A percentile compares a stretch with the other conserved stretches of the same genome.
These are phyloP conservation scores for Habrosyne pyritoides DNA, from an alignment of 2,888 invertebrate species.

Conservation along the genomic window DNA sequence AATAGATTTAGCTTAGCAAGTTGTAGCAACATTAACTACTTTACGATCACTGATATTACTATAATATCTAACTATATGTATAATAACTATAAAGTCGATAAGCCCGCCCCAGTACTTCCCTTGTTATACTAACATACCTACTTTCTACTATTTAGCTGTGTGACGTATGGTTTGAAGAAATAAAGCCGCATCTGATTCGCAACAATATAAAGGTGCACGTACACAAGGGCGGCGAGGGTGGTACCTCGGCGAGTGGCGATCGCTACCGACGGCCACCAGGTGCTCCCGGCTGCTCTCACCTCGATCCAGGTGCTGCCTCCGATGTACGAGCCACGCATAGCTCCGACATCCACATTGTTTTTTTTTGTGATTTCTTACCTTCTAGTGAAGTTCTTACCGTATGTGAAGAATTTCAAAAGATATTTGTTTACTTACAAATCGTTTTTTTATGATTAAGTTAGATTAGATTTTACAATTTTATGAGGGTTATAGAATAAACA, in stretches of 20 bases:
- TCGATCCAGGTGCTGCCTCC: constrained; percentile 76
- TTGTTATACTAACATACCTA: neutral
- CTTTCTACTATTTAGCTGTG: constrained; percentile 60
- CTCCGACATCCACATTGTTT: constrained; percentile 7
- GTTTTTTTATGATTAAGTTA: too few species aligned
- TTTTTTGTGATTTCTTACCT: neutral
- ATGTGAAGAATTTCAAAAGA: too few species aligned
- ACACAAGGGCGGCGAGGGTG: constrained; percentile 36
- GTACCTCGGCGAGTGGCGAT: constrained; percentile 50
- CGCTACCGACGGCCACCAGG: constrained; percentile 31
- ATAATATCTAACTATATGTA: too few species aligned
- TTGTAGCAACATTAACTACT: too few species aligned
- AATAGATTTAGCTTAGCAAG: too few species aligned
- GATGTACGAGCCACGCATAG: constrained; percentile 65
- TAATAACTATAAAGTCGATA: too few species aligned
- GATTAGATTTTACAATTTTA: too few species aligned
- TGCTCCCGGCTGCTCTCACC: constrained; percentile 56
- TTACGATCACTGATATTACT: too few species aligned
- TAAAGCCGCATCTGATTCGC: constrained; percentile 70
- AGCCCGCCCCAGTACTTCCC: neutral
- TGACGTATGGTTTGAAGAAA: constrained; percentile 77
- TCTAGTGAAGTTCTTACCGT: too few species aligned
- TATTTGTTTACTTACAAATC: too few species aligned
- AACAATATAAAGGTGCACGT: constrained; percentile 76
- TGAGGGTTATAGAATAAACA: too few species aligned